These are phyloP conservation scores for Syrphus vitripennis DNA, from an alignment of 2,888 invertebrate genomes.

Conservation along the genomic window DNA sequence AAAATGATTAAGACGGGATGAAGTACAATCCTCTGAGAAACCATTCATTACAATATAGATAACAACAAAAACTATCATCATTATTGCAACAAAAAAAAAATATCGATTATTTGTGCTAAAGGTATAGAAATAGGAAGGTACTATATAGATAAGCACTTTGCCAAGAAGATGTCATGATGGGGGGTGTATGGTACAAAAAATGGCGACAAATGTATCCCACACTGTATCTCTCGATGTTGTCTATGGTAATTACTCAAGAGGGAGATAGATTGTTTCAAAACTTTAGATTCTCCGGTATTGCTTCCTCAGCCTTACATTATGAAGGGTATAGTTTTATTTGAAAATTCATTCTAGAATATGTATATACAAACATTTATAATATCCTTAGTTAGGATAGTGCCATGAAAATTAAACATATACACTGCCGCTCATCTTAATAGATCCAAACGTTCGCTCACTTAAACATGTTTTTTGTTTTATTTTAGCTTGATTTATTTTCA, in stretches of 20 bases:
- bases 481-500: too few species aligned
- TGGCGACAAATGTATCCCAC: conserved; percentile 44
- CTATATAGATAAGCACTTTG: conserved; percentile 48
- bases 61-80: conserved; percentile 3
- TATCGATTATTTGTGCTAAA: conserved; percentile 54
- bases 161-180: conserved; percentile 55
- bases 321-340: neutral
- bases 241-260: conserved; percentile 47
- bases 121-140: neutral
- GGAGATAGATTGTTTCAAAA: conserved; percentile 34
- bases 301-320: neutral
- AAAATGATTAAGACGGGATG: neutral
- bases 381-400: neutral
- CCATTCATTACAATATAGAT: conserved; percentile 11
- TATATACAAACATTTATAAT: neutral
- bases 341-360: too few species aligned
- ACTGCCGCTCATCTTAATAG: too few species aligned
- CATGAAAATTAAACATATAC: neutral
- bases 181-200: neutral
- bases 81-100: conserved; percentile 6
- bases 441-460: too few species aligned
- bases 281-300: conserved; percentile 11
- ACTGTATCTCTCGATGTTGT: conserved; percentile 26
- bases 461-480: too few species aligned
- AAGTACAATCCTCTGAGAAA: neutral